Conservation (phyloP, 2,888 invertebrate genomes). For the Lochmaea crataegi region DNA sequence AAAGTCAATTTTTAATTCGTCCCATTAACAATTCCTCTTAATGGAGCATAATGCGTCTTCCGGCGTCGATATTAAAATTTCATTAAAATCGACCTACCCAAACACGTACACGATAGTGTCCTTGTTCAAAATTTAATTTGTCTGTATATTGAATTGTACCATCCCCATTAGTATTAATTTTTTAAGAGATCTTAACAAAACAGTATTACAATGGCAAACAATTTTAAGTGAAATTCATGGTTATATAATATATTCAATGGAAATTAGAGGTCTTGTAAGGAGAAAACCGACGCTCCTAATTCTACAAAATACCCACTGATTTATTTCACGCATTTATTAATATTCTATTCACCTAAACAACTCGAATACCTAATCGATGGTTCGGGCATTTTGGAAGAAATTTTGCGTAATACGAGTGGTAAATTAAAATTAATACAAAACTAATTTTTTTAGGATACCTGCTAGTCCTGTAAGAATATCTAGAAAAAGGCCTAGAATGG, state of each 20-base stretch:
- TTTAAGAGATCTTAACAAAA: neutral
- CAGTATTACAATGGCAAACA: neutral
- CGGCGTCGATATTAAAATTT: neutral
- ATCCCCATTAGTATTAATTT: neutral
- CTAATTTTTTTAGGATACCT: conserved; percentile 69
- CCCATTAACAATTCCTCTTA: neutral
- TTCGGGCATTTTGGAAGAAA: no score
- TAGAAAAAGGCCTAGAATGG: conserved; percentile 74
- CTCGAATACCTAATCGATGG: no score
- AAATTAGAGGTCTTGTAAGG: no score
- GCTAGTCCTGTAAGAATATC: conserved; percentile 75
- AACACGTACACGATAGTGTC: neutral
- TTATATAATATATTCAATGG: no score
- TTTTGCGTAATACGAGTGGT: neutral
- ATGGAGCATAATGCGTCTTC: neutral
- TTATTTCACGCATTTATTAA: no score
- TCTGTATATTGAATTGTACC: neutral
- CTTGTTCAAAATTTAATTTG: neutral
- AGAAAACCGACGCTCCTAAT: no score
- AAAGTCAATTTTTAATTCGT: neutral
- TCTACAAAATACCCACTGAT: no score
- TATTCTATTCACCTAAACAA: no score
- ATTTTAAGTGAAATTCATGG: conserved; percentile 13
- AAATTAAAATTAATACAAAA: neutral
- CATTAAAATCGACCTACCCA: neutral